Percentiles rank a stretch among this genome's conserved stretches.
phyloP scores from a whole-genome alignment of 2,797 vertebrate species.

The Mormyrus hasselquistii region DNA sequence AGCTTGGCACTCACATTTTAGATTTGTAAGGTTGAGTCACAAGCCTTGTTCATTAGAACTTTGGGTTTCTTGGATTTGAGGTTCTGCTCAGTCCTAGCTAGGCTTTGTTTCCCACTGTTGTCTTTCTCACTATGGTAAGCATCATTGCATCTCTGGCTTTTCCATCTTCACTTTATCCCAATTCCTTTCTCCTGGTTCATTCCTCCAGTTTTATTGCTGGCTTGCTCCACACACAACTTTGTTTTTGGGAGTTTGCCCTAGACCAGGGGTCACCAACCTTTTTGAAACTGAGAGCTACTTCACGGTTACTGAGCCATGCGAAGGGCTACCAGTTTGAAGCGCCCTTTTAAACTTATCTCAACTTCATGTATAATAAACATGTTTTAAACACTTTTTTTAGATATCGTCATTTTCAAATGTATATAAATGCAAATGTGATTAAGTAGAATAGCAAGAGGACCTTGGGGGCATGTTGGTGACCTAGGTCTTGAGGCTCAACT shows the following conservation, averaged over 20 bases:
- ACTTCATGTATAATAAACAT: no score
- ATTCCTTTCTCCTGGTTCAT: neutral
- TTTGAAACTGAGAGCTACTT: no score
- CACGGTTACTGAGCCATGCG: no score
- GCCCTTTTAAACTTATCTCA: no score
- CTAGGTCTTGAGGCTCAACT: neutral
- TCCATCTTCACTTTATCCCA: neutral
- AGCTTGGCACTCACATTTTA: neutral
- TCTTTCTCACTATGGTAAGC: neutral
- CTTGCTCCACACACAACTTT: neutral
- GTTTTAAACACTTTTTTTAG: no score
- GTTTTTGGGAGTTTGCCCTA: neutral
- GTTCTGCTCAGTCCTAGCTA: neutral
- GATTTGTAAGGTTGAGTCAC: neutral
- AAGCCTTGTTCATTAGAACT: neutral
- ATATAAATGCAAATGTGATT: no score
- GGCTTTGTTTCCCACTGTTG: neutral
- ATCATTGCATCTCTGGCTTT: neutral
- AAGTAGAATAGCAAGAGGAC: no score
- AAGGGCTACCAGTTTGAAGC: no score
- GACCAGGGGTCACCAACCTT: no score
- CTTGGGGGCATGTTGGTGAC: no score
- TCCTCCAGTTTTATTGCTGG: neutral
- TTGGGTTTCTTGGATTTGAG: neutral
- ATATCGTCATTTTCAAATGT: no score